These are phyloP conservation scores for Penaeus chinensis DNA, from an alignment of 1,140 invertebrate genomes.

Conservation along the genomic window DNA sequence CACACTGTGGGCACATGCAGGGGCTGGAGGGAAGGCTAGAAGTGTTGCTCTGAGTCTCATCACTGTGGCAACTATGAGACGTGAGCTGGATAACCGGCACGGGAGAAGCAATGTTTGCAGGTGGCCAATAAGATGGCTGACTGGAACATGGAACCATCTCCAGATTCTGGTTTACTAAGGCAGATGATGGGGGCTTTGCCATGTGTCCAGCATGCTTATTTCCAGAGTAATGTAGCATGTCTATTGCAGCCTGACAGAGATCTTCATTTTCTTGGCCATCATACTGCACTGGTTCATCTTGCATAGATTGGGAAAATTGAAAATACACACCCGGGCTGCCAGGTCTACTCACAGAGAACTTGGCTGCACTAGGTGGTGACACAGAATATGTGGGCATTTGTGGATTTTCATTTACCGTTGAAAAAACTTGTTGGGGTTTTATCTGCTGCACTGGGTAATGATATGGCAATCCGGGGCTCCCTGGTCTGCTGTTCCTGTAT, in stretches of 20 bases:
- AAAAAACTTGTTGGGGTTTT: background rate
- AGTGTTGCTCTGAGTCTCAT: constrained; percentile 43
- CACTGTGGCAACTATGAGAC: constrained; percentile 15
- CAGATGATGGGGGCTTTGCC: no score
- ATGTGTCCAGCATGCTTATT: background rate
- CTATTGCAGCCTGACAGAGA: no score
- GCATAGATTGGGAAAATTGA: background rate
- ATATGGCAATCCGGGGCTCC: background rate
- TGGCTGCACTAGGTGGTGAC: background rate
- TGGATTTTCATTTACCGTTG: background rate
- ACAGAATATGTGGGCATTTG: background rate
- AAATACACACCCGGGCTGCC: background rate
- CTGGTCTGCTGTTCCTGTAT: background rate
- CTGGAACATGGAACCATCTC: background rate
- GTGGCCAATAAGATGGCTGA: background rate
- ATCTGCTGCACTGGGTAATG: background rate
- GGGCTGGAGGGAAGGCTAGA: constrained; percentile 37
- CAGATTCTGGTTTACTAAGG: background rate
- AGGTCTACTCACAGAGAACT: background rate
- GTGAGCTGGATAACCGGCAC: constrained; percentile 39
- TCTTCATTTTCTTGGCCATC: no score
- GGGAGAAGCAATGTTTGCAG: background rate
- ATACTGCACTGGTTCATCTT: no score
- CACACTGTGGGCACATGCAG: constrained; percentile 41
- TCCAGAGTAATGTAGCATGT: background rate